Base-by-base conservation (phyloP, 1,140 invertebrate genomes). In the Drusus annulatus region DNA sequence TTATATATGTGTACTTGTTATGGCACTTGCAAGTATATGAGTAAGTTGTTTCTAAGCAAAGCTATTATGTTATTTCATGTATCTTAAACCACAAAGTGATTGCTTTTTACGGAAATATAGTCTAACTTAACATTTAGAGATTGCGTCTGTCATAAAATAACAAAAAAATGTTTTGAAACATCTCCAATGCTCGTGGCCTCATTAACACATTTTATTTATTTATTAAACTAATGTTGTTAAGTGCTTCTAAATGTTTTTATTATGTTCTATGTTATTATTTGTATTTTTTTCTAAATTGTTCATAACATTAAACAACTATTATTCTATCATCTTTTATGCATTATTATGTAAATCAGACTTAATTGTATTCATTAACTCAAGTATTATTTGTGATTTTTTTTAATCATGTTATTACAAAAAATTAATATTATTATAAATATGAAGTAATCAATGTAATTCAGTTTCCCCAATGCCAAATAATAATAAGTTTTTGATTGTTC, bases 121-220 rank as follows among this genome's bases (percentile, higher is more conserved):
- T 45, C 36, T 45, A 45, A 45, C 13, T 45, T 45, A 45, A 45
- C 36, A 45, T 45, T 52, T 75, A 73, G 45, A 23, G 31, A 54
- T 75, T 75, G 71, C 54, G n/a, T 56, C 51, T 50, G 19, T 54
- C 0, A 31, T 50, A 63, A 63, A 78, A 78, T 17, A 28, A 65
- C 79, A 75, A 77, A 82, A n/a, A 82, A 82, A 45, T 54, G 36
- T 28, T 75, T 63, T 23, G 56, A 10, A 79, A 60, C 73, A 80
- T 68, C 52, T 83, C 56, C 73, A 79, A 50, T 77, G 82, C 82
- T 83, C 82, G 82, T 83, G 82, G 82, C 82, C 82, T 83, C 45
- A 79, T 79, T 83, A 83, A 83, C 82, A 82, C 23, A 76, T 36
- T 79, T 52, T 52, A 71, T 63, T 68, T 52, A 80, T 74, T 62